Percentiles rank a stretch among this genome's conserved stretches.
These are phyloP conservation scores for Clarias batrachus DNA, from an alignment of 2,113 vertebrate species.

Conservation along the genomic window DNA sequence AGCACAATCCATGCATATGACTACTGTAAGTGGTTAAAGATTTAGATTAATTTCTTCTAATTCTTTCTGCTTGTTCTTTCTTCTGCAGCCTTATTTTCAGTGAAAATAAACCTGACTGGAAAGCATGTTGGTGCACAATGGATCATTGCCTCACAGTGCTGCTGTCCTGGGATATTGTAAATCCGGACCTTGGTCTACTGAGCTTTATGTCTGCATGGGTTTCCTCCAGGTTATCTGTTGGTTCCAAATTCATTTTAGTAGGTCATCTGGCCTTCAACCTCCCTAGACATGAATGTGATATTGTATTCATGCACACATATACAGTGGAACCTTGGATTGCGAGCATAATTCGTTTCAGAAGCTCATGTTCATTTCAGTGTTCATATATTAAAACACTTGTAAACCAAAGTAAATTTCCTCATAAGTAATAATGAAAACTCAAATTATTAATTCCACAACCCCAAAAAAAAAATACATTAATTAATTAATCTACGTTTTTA, in stretches of 20 bases:
- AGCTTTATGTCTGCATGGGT: background rate
- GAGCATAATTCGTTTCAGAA: no score
- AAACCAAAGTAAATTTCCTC: no score
- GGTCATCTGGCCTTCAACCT: background rate
- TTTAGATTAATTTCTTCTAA: background rate
- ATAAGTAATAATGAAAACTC: no score
- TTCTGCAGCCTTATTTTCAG: background rate
- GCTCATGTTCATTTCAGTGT: no score
- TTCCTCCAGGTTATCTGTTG: background rate
- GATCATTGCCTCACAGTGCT: background rate
- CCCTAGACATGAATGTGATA: no score
- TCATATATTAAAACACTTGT: no score
- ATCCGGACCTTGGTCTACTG: background rate
- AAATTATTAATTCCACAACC: no score
- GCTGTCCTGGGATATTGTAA: background rate
- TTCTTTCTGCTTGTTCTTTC: background rate
- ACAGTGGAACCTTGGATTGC: no score
- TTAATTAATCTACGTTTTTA: no score
- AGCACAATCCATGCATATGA: background rate
- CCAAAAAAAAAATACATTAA: no score
- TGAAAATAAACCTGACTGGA: background rate
- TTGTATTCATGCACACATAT: no score
- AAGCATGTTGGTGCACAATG: background rate
- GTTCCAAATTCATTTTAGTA: background rate
- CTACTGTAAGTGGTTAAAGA: background rate